Conservation (phyloP, 2,113 vertebrate genomes). For the Oryctolagus cuniculus region mOryCun1.1 NC_091440.1:122903001-122903500, state of each 20-base stretch:
- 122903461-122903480: neutral
- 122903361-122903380: neutral
- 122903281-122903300: constrained; percentile 50
- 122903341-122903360: neutral
- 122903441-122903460: neutral
- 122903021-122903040: neutral
- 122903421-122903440: neutral
- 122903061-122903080: neutral
- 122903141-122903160: constrained; percentile 33
- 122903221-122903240: neutral
- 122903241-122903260: neutral
- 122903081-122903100: constrained; percentile 54
- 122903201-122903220: constrained; percentile 59
- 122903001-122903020: constrained; percentile 59
- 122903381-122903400: neutral
- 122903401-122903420: neutral
- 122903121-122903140: constrained; percentile 31
- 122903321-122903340: neutral
- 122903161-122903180: constrained; percentile 19
- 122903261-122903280: neutral
- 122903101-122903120: constrained; percentile 39
- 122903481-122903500: neutral
- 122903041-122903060: neutral
- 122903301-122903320: constrained; percentile 28
- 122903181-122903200: constrained; percentile 37